Evolutionary conservation across 2,888 invertebrate genomes (phyloP).

Genomic region (Folsomia candida): DNA sequence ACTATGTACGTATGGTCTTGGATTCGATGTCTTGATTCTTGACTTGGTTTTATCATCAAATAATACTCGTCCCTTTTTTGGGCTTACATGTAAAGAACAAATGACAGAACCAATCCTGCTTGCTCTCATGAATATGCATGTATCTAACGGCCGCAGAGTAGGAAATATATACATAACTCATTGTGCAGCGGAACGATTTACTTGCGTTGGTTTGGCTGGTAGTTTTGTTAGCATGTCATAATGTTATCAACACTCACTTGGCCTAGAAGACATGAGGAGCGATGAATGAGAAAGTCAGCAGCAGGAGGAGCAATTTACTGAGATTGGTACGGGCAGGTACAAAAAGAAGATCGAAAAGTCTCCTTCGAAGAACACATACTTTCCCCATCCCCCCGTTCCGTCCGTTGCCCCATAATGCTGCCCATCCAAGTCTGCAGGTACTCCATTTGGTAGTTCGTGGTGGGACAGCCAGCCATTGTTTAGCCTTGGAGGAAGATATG

Average conservation of each 20-base stretch:
- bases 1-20: neutral
- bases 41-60: too few relatives aligned
- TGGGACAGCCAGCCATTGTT: neutral
- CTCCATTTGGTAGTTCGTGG: neutral
- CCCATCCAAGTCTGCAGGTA: neutral
- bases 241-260: neutral
- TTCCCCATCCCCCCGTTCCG: neutral
- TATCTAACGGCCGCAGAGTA: too few relatives aligned
- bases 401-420: neutral
- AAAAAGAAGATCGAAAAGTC: conserved; percentile 31
- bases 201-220: neutral
- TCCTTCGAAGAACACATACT: neutral
- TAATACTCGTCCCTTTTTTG: too few relatives aligned
- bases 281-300: conserved; percentile 1
- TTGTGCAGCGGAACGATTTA: too few relatives aligned
- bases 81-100: too few relatives aligned
- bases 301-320: conserved; percentile 30
- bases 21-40: neutral
- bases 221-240: neutral
- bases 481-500: neutral
- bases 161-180: too few relatives aligned
- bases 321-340: conserved; percentile 38
- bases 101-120: too few relatives aligned
- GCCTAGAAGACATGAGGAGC: neutral
- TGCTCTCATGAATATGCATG: too few relatives aligned